Percentiles rank a stretch among this genome's conserved stretches.
phyloP scores from a whole-genome alignment of 2,113 vertebrate genomes.

The Serilophus lunatus region DNA sequence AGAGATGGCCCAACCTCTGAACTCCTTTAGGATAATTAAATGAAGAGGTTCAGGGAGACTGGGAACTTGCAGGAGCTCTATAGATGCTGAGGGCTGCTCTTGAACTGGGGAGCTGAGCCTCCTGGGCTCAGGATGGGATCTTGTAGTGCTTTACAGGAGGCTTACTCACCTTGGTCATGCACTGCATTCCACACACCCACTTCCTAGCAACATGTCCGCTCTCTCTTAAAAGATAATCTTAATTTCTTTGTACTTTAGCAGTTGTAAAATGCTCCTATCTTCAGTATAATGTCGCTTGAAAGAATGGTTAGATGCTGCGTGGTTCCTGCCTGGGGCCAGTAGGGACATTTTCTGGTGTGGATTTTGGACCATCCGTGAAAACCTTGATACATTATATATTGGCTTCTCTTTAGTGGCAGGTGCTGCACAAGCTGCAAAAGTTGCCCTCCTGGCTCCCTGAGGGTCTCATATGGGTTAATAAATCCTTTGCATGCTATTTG shows the following conservation, averaged over 20 bases:
- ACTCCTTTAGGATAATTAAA: background rate
- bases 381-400: background rate
- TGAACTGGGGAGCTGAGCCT: background rate
- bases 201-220: background rate
- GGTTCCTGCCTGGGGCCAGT: background rate
- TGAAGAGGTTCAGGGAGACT: background rate
- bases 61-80: background rate
- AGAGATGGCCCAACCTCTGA: background rate
- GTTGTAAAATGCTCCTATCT: background rate
- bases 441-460: background rate
- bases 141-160: background rate
- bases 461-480: background rate
- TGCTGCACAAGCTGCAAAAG: accelerated
- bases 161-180: background rate
- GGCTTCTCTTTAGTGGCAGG: background rate
- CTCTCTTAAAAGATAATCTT: background rate
- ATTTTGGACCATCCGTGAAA: background rate
- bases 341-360: background rate
- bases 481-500: background rate
- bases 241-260: background rate
- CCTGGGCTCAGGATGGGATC: background rate
- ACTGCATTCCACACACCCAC: background rate
- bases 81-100: background rate
- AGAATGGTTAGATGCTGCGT: background rate
- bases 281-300: background rate